Percentiles rank a stretch among this genome's conserved stretches.
These are phyloP conservation scores for Forpus xanthops DNA, from an alignment of 2,797 vertebrate species.

Conservation along the genomic window DNA sequence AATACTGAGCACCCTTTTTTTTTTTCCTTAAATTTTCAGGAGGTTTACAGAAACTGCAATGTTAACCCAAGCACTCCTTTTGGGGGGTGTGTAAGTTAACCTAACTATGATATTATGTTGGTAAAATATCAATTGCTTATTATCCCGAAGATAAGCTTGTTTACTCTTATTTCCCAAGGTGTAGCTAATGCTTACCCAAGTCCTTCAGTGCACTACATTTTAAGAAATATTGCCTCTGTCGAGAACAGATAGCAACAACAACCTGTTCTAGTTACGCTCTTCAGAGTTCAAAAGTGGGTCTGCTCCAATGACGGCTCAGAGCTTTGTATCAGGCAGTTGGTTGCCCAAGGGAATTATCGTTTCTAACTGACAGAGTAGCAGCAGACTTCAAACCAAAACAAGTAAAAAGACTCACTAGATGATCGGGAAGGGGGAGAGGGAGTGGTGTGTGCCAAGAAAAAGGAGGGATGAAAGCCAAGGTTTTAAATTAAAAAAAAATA, in stretches of 20 bases:
- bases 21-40: neutral
- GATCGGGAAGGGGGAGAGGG: too few species aligned
- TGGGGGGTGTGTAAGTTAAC: neutral
- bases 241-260: neutral
- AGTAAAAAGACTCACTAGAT: neutral
- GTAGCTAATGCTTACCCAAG: neutral
- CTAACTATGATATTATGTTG: neutral
- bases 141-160: slow-evolving; percentile 8
- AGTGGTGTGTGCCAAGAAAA: neutral
- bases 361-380: neutral
- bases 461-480: neutral
- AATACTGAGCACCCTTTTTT: neutral
- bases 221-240: neutral
- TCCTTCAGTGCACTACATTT: neutral
- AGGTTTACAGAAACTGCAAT: neutral
- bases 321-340: neutral
- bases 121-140: neutral
- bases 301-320: neutral
- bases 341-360: neutral
- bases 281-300: neutral
- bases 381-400: neutral
- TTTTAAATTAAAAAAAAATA: neutral
- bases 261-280: neutral
- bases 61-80: neutral
- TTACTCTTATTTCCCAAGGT: neutral